Conservation (phyloP, 2,888 invertebrate species). For the Disparrhopalites patrizii region DNA sequence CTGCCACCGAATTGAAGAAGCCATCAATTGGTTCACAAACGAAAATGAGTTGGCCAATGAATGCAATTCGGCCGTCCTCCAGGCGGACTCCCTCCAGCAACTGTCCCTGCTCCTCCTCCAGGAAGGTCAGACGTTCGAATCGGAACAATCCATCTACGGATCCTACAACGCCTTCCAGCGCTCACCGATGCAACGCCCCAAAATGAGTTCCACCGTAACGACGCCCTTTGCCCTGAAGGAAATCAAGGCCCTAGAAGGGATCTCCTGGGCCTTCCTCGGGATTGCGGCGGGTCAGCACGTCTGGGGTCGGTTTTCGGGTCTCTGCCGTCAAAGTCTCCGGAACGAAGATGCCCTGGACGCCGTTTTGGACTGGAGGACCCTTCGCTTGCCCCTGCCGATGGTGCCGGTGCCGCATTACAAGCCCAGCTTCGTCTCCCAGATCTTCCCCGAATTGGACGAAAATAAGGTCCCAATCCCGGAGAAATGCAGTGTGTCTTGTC, state of each 20-base stretch:
- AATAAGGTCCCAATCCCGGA: too few species aligned
- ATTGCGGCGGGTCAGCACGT: not conserved
- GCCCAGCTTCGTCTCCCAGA: too few species aligned
- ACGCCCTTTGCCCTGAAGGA: too few species aligned
- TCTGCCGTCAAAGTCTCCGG: slow-evolving; percentile 11
- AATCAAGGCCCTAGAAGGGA: not conserved
- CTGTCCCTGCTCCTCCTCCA: not conserved
- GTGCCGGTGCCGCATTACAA: too few species aligned
- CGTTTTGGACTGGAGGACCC: too few species aligned
- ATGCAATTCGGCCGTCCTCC: not conserved
- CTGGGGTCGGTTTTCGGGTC: slow-evolving; percentile 8
- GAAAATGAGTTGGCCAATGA: not conserved
- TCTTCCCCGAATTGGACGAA: too few species aligned
- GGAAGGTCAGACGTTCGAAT: slow-evolving; percentile 6
- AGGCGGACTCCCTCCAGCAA: not conserved
- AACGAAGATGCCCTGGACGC: too few species aligned
- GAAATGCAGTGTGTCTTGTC: too few species aligned
- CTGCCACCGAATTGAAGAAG: too few species aligned
- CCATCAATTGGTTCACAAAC: not conserved
- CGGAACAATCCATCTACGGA: slow-evolving; percentile 4
- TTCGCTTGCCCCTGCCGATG: too few species aligned
- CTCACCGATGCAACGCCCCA: too few species aligned
- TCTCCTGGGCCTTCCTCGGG: not conserved
- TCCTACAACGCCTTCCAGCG: not conserved
- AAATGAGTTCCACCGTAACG: too few species aligned